Evolutionary conservation across 2,113 vertebrate genomes (phyloP).

Genomic region (Gymnogyps californianus): DNA sequence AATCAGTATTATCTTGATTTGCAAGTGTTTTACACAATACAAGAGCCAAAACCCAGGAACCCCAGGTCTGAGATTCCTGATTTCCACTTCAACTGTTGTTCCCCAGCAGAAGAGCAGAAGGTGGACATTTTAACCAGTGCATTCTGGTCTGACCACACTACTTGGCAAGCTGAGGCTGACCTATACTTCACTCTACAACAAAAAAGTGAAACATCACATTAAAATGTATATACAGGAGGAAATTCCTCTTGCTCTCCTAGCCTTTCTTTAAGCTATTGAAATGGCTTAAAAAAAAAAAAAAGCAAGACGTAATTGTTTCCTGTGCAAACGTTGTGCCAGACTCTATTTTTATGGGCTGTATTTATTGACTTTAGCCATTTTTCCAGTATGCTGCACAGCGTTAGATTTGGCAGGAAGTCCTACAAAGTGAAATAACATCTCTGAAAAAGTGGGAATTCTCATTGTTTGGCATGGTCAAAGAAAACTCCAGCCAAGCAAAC

Average conservation of each 20-base stretch:
- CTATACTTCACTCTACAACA: not conserved
- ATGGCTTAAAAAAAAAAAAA: not conserved
- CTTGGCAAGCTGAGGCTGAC: not conserved
- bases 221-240: not conserved
- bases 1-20: not conserved
- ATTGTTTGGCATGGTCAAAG: conserved; percentile 20
- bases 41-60: not conserved
- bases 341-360: conserved; percentile 54
- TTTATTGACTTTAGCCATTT: conserved; percentile 65
- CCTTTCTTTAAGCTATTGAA: conserved; percentile 9
- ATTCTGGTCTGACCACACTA: not conserved
- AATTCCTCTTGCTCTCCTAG: not conserved
- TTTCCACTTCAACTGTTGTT: not conserved
- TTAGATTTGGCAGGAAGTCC: conserved; percentile 49
- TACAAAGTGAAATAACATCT: conserved; percentile 42
- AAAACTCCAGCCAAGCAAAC: conserved; percentile 45
- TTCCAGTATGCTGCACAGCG: conserved; percentile 40
- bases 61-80: not conserved
- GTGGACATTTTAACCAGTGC: not conserved
- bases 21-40: not conserved
- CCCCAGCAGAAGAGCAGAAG: not conserved
- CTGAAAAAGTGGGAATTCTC: conserved; percentile 56
- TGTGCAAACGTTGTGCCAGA: conserved; percentile 39
- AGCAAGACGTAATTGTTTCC: conserved; percentile 45
- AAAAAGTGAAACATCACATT: not conserved